Evolutionary conservation across 2,888 invertebrate genomes (phyloP).

Genomic region (Pheosia tremula): DNA sequence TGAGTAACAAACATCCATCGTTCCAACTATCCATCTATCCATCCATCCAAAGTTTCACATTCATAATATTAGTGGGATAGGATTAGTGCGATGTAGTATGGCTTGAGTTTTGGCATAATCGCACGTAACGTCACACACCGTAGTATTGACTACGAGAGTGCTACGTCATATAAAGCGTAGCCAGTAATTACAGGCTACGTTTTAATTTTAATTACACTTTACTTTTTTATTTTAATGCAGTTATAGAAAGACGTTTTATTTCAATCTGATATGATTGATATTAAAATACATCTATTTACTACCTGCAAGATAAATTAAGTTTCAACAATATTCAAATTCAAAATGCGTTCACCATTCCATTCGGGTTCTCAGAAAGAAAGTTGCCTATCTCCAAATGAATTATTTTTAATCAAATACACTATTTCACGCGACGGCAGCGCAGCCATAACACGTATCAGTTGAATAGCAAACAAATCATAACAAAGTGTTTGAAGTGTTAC

Average conservation of each 20-base stretch:
- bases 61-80: too few relatives aligned
- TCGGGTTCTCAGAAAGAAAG: constrained; percentile 1
- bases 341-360: neutral
- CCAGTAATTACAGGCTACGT: too few relatives aligned
- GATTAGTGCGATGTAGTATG: too few relatives aligned
- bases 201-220: too few relatives aligned
- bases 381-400: constrained; percentile 7
- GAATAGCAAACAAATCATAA: constrained; percentile 43
- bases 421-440: constrained; percentile 12
- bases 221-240: too few relatives aligned
- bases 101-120: too few relatives aligned
- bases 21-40: too few relatives aligned
- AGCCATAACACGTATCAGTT: constrained; percentile 29
- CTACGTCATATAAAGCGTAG: too few relatives aligned
- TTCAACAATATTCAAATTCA: neutral
- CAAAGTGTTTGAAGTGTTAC: constrained; percentile 38
- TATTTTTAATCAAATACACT: constrained; percentile 11
- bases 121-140: too few relatives aligned
- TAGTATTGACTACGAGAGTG: too few relatives aligned
- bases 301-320: neutral
- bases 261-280: neutral
- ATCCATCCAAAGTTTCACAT: too few relatives aligned
- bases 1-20: too few relatives aligned
- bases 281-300: neutral
- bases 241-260: neutral